Percentiles rank a stretch among this genome's conserved stretches.
These are phyloP conservation scores for Spisula subtruncata DNA, from an alignment of 2,888 invertebrate species.

Conservation along the genomic window DNA sequence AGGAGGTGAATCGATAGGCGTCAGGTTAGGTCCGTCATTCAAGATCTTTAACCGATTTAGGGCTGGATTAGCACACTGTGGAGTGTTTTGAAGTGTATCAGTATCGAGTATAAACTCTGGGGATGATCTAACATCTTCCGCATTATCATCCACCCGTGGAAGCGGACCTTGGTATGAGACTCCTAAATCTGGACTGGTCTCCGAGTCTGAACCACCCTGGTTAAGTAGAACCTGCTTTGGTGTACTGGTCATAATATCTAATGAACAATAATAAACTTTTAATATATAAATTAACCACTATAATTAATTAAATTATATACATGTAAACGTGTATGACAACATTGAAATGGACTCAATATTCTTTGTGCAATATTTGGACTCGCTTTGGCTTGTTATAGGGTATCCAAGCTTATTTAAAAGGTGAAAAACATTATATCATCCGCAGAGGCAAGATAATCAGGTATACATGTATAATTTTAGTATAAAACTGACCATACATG, in stretches of 20 bases:
- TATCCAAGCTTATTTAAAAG: too few relatives aligned
- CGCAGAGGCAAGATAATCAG: too few relatives aligned
- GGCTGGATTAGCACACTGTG: constrained; percentile 7
- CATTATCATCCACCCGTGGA: background rate
- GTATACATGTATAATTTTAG: too few relatives aligned
- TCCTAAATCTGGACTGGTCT: constrained; percentile 34
- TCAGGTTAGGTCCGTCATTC: constrained; percentile 39
- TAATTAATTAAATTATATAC: too few relatives aligned
- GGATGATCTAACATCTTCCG: background rate
- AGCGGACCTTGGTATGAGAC: background rate
- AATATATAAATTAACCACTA: background rate
- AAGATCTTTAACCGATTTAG: background rate
- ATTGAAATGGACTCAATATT: too few relatives aligned
- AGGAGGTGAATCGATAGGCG: constrained; percentile 52
- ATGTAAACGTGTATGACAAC: too few relatives aligned
- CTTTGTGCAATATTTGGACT: too few relatives aligned
- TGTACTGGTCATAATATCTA: constrained; percentile 71
- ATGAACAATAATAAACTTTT: constrained; percentile 20
- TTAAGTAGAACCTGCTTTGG: constrained; percentile 44
- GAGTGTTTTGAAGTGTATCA: background rate
- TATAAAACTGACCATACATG: too few relatives aligned
- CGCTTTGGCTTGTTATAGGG: too few relatives aligned
- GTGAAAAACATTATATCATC: too few relatives aligned
- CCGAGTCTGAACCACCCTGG: constrained; percentile 14
- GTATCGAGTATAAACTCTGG: background rate